phyloP scores from a whole-genome alignment of 2,888 invertebrate species.

The Tineola bisselliella region DNA sequence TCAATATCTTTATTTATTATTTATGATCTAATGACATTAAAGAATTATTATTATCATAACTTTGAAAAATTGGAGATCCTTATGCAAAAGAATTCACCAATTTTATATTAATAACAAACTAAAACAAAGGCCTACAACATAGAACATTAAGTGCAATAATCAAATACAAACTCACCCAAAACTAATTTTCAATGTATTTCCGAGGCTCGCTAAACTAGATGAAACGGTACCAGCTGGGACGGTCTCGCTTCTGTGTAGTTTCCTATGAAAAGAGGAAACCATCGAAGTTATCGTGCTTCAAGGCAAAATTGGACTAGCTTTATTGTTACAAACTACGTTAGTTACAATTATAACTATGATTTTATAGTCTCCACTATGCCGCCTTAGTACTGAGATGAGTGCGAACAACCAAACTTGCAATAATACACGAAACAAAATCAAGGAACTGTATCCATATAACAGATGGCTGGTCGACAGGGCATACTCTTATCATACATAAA shows the following conservation, averaged over 20 bases:
- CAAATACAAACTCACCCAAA: slow-evolving; percentile 73
- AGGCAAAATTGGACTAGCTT: slow-evolving; percentile 31
- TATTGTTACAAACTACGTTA: slow-evolving; percentile 20
- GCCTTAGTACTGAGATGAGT: slow-evolving; percentile 4
- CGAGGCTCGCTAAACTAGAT: slow-evolving; percentile 80
- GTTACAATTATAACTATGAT: slow-evolving; percentile 15
- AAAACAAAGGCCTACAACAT: no score
- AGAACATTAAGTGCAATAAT: no score
- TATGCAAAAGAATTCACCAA: no score
- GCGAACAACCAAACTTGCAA: no score
- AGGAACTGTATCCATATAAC: background rate
- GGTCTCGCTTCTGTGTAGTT: slow-evolving; percentile 78
- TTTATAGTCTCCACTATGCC: slow-evolving; percentile 13
- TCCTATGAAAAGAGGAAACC: slow-evolving; percentile 57
- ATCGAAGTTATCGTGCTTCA: slow-evolving; percentile 58
- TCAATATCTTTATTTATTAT: no score
- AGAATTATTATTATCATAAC: no score
- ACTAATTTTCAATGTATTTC: slow-evolving; percentile 84
- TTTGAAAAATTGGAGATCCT: no score
- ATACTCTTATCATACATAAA: no score
- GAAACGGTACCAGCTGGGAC: slow-evolving; percentile 78
- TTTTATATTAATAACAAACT: no score
- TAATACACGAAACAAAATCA: no score
- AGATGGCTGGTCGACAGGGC: no score
- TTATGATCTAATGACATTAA: no score